These are phyloP conservation scores for Poecilia wingei DNA, from an alignment of 2,797 vertebrate species.

Conservation along the genomic window DNA sequence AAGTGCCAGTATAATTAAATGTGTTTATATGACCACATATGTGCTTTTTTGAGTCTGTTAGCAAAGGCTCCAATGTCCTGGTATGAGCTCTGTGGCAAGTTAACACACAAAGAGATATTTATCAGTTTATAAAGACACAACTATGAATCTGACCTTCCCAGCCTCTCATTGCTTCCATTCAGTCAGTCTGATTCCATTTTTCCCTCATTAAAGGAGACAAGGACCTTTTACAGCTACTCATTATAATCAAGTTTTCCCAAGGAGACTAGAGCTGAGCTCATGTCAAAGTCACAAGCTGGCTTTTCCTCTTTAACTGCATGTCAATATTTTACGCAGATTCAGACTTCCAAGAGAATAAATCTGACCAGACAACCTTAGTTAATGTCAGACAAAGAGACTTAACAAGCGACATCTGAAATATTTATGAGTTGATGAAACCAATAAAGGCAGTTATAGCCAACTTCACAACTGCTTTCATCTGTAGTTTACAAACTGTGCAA, in stretches of 20 bases:
- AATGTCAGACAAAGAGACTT: conserved; percentile 32
- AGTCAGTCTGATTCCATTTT: conserved; percentile 4
- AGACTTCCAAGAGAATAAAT: conserved; percentile 50
- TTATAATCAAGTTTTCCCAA: conserved; percentile 32
- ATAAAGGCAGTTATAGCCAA: conserved; percentile 3
- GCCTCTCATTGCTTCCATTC: neutral
- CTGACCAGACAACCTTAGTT: conserved; percentile 47
- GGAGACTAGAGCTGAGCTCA: conserved; percentile 28
- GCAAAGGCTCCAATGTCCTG: conserved; percentile 33
- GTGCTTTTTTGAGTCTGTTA: neutral
- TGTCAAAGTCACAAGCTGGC: conserved; percentile 35
- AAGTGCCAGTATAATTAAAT: neutral
- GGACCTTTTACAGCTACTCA: conserved; percentile 18
- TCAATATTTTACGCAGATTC: conserved; percentile 31
- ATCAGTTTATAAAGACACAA: conserved; percentile 28
- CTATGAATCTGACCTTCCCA: conserved; percentile 21
- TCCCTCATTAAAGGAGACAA: conserved; percentile 10
- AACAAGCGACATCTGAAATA: conserved; percentile 39
- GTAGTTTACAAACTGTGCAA: neutral
- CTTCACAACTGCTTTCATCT: conserved; percentile 19
- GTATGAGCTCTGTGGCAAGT: conserved; percentile 30
- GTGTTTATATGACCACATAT: neutral
- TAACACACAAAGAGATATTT: neutral
- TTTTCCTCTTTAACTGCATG: conserved; percentile 27
- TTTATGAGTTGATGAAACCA: conserved; percentile 33